Base-by-base conservation (phyloP, 2,113 vertebrate species). In the Arothron firmamentum region DNA sequence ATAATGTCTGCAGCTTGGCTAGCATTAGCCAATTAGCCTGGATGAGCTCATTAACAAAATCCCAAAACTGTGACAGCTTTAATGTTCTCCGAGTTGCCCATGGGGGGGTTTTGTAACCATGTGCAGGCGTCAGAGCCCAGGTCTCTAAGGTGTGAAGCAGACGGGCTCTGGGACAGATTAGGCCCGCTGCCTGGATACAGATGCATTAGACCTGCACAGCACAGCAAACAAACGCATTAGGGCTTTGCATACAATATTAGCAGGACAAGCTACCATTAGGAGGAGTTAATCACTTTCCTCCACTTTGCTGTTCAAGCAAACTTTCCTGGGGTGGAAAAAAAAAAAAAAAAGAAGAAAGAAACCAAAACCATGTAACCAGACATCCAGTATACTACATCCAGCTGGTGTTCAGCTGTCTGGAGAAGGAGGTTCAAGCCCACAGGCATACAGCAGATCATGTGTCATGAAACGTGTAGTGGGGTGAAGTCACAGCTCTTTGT, bases 161-260 rank as follows among this genome's bases (percentile, higher is more conserved):
- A 68, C 51, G 49, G 46, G 78, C 79, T 67, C 72, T 25, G 17
- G 79, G 79, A 79, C 78, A 78, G 81, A 81, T 74, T 87, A 88
- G 57, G 72, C 70, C 55, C 48, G 82, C 79, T 87, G 83, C 82
- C 59, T 77, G 77, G 81, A 79, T 74, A 90, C 84, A 59, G 70
- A 74, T 52, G 63, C 71, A 85, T 80, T 78, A 83, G 74, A 80
- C 65, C 67, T 80, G 75, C 63, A 67, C 77, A 68, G 77, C 84
- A 69, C 67, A 84, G 79, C 81, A 79, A 83, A 75, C 66, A 61
- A 68, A 49, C 62, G 72, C 76, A 87, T 84, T 83, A 87, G 58
- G 65, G 56, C 73, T 60, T 47, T 60, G 65, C 56, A 19, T 70
- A 72, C 57, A 65, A 54, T 79, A 67, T 74, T 59, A 75, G 62